phyloP scores from a whole-genome alignment of 2,113 vertebrate species.

The Neoarius graeffei region DNA sequence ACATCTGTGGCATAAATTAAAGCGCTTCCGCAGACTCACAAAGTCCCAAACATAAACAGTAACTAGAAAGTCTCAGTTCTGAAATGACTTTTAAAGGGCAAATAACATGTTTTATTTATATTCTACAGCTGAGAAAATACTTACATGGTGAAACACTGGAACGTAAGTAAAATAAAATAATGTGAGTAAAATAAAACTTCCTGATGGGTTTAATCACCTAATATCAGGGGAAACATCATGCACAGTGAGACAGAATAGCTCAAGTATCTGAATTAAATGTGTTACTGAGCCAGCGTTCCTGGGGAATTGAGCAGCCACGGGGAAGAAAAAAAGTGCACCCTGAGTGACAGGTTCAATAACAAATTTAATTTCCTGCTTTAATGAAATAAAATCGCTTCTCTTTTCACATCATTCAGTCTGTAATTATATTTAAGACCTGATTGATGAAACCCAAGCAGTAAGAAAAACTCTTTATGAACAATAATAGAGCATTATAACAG shows the following conservation, averaged over 20 bases:
- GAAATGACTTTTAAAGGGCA: not conserved
- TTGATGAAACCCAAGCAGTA: not conserved
- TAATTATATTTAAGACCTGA: not conserved
- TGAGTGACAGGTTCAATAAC: not conserved
- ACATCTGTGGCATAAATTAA: slow-evolving; percentile 12
- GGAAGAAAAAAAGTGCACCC: not conserved
- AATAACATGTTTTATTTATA: not conserved
- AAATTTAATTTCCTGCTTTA: not conserved
- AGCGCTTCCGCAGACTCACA: not conserved
- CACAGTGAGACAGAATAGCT: not conserved
- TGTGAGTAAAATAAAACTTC: not conserved
- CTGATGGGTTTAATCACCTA: not conserved
- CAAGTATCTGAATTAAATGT: not conserved
- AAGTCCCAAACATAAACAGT: not conserved
- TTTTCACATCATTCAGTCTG: not conserved
- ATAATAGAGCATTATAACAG: not conserved
- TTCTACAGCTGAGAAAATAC: not conserved
- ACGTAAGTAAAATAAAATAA: not conserved
- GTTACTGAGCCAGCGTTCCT: not conserved
- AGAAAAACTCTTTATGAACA: not conserved
- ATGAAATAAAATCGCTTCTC: not conserved
- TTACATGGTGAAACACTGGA: not conserved
- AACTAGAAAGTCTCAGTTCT: not conserved
- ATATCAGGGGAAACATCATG: not conserved
- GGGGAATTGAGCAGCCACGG: not conserved